A percentile compares a stretch with the other conserved stretches of the same genome.
These are phyloP conservation scores for Phasianus colchicus DNA, from an alignment of 2,113 vertebrate species.

Conservation along the genomic window DNA sequence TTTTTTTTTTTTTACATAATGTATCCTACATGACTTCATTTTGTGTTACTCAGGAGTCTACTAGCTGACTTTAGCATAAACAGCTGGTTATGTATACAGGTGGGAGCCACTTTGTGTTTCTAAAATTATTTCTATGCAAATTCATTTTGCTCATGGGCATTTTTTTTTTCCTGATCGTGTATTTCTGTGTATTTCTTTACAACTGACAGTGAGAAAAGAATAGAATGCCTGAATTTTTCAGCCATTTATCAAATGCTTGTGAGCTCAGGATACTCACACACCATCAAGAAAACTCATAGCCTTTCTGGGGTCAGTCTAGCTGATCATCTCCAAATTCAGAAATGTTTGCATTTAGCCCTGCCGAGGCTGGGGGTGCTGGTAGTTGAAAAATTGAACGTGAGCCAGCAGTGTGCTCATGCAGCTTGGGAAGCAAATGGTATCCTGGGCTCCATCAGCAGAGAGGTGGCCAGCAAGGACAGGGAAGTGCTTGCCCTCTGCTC, in stretches of 20 bases:
- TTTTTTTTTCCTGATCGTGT: background rate
- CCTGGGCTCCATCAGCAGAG: too few relatives aligned
- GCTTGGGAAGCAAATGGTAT: too few relatives aligned
- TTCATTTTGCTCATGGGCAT: background rate
- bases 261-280: background rate
- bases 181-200: background rate
- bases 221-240: background rate
- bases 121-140: background rate
- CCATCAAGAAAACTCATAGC: background rate
- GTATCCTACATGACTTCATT: background rate
- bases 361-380: too few relatives aligned
- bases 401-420: too few relatives aligned
- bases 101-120: background rate
- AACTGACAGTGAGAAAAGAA: background rate
- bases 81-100: background rate
- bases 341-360: background rate
- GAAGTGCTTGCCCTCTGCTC: too few relatives aligned
- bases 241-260: background rate
- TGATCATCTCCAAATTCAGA: background rate
- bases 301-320: background rate
- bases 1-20: background rate
- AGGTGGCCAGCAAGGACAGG: too few relatives aligned
- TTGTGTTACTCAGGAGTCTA: background rate
- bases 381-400: too few relatives aligned
- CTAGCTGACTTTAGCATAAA: background rate